Conservation (phyloP, 2,888 invertebrate genomes). For the Agelastica alni region DNA sequence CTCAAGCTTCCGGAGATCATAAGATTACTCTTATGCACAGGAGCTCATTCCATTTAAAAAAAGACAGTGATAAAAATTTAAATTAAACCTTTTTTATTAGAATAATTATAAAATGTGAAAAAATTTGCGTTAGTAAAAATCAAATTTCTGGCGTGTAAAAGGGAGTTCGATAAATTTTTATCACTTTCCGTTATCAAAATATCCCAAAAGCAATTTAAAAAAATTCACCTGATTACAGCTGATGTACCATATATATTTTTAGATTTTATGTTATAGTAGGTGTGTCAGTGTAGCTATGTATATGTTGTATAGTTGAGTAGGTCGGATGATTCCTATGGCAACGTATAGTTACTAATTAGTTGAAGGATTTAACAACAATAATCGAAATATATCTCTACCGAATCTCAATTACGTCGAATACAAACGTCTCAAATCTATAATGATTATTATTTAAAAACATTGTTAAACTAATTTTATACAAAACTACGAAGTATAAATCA, state of each 20-base stretch:
- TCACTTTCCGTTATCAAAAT: not conserved
- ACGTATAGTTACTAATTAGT: slow-evolving; percentile 57
- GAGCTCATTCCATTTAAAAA: slow-evolving; percentile 37
- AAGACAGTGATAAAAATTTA: too few species aligned
- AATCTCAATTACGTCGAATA: too few species aligned
- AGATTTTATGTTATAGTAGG: slow-evolving; percentile 53
- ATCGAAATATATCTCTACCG: too few species aligned
- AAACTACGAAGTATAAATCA: too few species aligned
- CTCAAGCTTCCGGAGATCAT: slow-evolving; percentile 12
- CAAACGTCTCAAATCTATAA: too few species aligned
- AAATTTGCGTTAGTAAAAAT: too few species aligned
- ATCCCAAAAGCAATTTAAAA: slow-evolving; percentile 15
- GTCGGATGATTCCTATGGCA: slow-evolving; percentile 59
- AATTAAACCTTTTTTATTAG: too few species aligned
- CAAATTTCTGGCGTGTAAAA: too few species aligned
- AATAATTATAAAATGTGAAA: too few species aligned
- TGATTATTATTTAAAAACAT: too few species aligned
- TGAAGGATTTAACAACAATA: slow-evolving; percentile 1
- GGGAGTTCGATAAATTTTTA: too few species aligned
- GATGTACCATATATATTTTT: slow-evolving; percentile 55
- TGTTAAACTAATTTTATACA: too few species aligned
- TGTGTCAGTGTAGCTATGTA: slow-evolving; percentile 56
- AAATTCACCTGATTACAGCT: slow-evolving; percentile 40
- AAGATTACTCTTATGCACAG: slow-evolving; percentile 31
- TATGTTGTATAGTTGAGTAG: slow-evolving; percentile 57